Evolutionary conservation across 2,797 vertebrate species (phyloP), one percentile per base, ranked within the genome.

Genomic region (Rhabdomys pumilio): DNA sequence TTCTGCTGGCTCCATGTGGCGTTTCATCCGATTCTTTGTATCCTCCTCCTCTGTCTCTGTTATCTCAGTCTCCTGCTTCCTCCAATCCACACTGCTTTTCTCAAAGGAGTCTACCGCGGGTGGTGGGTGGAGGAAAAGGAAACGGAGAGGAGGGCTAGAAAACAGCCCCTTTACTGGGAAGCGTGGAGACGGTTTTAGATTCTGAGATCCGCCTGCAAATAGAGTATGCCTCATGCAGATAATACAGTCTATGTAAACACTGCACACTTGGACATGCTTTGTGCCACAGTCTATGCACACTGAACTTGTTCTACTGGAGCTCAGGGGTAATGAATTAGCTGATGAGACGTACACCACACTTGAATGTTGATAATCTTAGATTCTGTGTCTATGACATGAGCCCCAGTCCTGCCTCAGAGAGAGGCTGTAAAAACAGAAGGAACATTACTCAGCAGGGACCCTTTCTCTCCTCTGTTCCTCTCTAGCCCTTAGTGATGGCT

Each of bases 191-290:
- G 3, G 17, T 72, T 96, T 94, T 79, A 94, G 88, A 72, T 31
- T 9, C 20, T 17, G 20, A 82, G 86, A 93, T 82, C 38, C 57
- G 41, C 53, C 92, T 73, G 79, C 80, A 96, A 96, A 94, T 93
- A 95, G 89, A 89, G 50, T 26, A 53, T 63, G 91, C 29, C 13
- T 83, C 61, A 86, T 63, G 44, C 2, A 80, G 85, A 77, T 80
- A 83, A 81, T 38, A 72, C 83, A 73, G 82, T 20, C 12, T 11
- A 26, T n/a, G 90, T 59, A n/a, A 95, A 85, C 31, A 26, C 77
- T 57, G 72, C 76, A 79, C 13, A 67, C n/a, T 59, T 11, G 1
- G 1, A 59, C 15, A 44, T 1, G 75, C 50, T 81, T 86, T 90
- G 59, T 53, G 38, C 69, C 61, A 77, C 83, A 84, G 53, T 59